Evolutionary conservation across 2,113 vertebrate species (phyloP), one percentile per base, ranked within the genome.

Genomic region (Chaenogobius annularis): DNA sequence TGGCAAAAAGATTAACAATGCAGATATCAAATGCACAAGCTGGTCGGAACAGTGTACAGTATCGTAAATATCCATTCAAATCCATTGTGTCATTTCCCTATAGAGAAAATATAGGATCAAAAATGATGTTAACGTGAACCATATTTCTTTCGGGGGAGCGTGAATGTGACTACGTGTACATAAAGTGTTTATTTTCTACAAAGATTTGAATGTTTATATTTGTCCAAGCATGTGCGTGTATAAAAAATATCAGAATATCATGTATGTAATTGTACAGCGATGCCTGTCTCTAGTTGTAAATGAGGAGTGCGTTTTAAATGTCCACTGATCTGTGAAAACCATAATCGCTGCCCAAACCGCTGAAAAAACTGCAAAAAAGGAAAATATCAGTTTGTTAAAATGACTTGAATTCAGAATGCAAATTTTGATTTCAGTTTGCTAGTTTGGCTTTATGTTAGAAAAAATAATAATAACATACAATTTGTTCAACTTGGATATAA

Each of bases 191-290:
- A 93, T 95, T 94, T 96, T 96, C 92, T 96, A 95, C 93, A 93
- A 88, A 94, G 91, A 82, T 74, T 31, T 77, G 92, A 94, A 94
- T 94, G 92, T 91, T 91, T 87, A 91, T 92, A 94, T 94, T 93
- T 85, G 93, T 94, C 78, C 94, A 88, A 95, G 97, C 96, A 98
- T 98, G 97, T 94, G 92, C 94, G 90, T 95, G 93, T 95, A 85
- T 89, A 88, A 85, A 74, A 81, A 80, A 54, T 71, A 72, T 63
- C 10, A 87, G 44, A 71, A 67, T 66, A 73, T 78, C 85, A 91
- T 79, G 77, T 80, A 74, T 90, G 86, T 92, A 92, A 91, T 69
- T 94, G 92, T 96, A 94, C 93, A 93, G 93, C 86, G 92, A 86
- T 93, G 91, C 74, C 84, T 95, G 95, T 96, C 88, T 82, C 79